Conservation (phyloP, 2,888 invertebrate species). For the Glyphotaelius pellucidus region DNA sequence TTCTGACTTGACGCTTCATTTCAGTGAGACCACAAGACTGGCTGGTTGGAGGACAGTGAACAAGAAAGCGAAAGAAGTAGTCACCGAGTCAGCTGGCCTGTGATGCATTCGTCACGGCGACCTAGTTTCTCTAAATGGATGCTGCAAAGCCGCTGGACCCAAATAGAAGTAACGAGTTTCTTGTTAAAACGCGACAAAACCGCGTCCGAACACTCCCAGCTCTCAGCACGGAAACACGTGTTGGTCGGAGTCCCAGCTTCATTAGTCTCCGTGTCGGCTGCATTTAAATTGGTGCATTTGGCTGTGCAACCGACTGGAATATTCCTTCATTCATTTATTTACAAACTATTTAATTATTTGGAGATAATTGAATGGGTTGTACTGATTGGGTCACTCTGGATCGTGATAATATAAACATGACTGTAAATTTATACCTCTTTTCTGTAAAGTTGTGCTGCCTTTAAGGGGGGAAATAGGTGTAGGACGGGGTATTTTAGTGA, state of each 20-base stretch:
- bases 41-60: neutral
- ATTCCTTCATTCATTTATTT: neutral
- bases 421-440: neutral
- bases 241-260: neutral
- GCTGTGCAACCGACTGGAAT: neutral
- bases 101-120: constrained; percentile 29
- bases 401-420: neutral
- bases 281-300: constrained; percentile 39
- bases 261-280: constrained; percentile 8
- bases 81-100: neutral
- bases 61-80: neutral
- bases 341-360: neutral
- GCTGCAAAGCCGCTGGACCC: neutral
- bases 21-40: neutral
- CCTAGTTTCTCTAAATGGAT: constrained; percentile 27
- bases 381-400: neutral
- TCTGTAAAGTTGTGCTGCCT: too few relatives aligned
- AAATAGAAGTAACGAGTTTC: constrained; percentile 48
- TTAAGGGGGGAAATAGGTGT: too few relatives aligned
- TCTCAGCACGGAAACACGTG: neutral
- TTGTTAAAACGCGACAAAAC: constrained; percentile 40
- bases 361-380: neutral
- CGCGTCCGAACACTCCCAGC: neutral
- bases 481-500: too few relatives aligned
- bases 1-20: neutral